Conservation (phyloP, 2,113 vertebrate species). For the Phaethornis superciliosus region DNA sequence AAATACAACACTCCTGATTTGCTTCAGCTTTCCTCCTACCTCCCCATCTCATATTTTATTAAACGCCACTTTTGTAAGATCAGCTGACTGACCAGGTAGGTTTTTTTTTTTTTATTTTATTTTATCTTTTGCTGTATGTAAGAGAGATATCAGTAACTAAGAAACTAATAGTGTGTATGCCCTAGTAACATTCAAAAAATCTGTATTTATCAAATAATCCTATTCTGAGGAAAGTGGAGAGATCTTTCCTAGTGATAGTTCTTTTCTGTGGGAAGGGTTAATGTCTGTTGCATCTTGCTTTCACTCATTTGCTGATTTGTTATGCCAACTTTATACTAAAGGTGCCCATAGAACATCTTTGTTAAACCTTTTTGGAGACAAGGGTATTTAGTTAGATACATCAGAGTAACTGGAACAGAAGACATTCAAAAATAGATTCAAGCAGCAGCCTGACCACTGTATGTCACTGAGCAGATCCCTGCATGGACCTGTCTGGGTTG, state of each 20-base stretch:
- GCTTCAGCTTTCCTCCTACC: background rate
- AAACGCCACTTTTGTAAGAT: background rate
- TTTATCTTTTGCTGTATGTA: background rate
- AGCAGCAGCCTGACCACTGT: background rate
- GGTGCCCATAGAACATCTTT: background rate
- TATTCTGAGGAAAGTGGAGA: background rate
- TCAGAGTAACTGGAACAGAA: background rate
- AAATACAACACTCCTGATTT: background rate
- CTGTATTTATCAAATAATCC: background rate
- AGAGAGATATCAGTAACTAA: background rate
- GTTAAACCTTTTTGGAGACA: background rate
- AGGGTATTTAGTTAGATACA: background rate
- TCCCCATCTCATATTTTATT: background rate
- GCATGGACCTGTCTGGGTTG: conserved; percentile 1
- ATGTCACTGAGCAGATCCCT: background rate
- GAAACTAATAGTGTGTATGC: background rate
- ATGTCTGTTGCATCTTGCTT: background rate
- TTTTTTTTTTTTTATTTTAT: background rate
- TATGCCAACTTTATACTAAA: background rate
- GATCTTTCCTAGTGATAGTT: background rate
- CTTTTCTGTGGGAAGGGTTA: background rate
- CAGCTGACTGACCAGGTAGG: background rate
- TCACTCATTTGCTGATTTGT: background rate
- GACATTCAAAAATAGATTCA: background rate
- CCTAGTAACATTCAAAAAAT: background rate